These are phyloP conservation scores for Thalpophila matura DNA, from an alignment of 2,888 invertebrate genomes.

Conservation along the genomic window DNA sequence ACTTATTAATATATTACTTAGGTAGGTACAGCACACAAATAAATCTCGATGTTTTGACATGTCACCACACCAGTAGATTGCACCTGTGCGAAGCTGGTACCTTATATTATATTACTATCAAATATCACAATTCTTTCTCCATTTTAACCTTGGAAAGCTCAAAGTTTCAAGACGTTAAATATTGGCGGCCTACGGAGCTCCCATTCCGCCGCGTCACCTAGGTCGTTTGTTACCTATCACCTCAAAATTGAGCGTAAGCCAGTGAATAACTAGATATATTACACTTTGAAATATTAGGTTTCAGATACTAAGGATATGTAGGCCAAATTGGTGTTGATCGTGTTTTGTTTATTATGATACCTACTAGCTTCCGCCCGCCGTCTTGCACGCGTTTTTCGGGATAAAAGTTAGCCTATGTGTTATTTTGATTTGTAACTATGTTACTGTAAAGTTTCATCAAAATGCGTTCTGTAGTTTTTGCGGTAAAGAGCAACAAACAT, in stretches of 20 bases:
- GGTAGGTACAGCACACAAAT: too few relatives aligned
- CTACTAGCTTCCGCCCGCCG: too few relatives aligned
- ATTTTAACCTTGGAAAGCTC: background rate
- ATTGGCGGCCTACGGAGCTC: slow-evolving; percentile 3
- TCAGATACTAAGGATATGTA: background rate
- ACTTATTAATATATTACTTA: too few relatives aligned
- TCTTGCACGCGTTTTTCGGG: too few relatives aligned
- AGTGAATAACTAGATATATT: slow-evolving; percentile 23
- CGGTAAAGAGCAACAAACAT: too few relatives aligned
- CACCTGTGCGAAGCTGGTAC: too few relatives aligned
- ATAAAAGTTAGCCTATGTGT: too few relatives aligned
- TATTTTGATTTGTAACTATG: too few relatives aligned
- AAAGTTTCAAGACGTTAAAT: slow-evolving; percentile 26
- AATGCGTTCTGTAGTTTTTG: too few relatives aligned
- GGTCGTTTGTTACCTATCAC: slow-evolving; percentile 40
- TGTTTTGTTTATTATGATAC: background rate
- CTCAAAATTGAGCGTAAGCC: slow-evolving; percentile 39
- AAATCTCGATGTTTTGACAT: too few relatives aligned
- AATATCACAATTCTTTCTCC: background rate
- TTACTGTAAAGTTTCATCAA: too few relatives aligned
- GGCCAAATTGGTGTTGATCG: background rate
- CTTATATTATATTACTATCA: background rate
- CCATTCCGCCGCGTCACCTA: slow-evolving; percentile 3
- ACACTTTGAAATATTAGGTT: slow-evolving; percentile 22
- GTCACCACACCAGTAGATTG: background rate